Evolutionary conservation across 1,140 invertebrate genomes (phyloP), one percentile per base, ranked within the genome.

Genomic region (Drosophila nigromelanica): DNA sequence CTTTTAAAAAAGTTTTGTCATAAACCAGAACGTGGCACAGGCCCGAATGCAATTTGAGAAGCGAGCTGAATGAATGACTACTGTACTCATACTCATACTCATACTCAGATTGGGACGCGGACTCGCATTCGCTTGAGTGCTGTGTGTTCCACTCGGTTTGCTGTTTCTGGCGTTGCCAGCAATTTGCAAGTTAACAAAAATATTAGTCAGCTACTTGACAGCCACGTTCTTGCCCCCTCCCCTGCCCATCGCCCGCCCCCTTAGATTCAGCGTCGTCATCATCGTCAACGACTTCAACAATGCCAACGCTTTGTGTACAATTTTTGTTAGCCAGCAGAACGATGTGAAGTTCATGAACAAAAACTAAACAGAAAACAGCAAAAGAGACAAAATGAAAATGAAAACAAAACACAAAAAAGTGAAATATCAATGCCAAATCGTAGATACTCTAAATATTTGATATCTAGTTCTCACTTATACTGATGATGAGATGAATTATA

Each of bases 161-260:
- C 37, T 35, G 43, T 48, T 71, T 66, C 37, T 43, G 45, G 14
- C 39, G 24, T 24, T 51, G 62, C 47, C 50, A 55, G 63, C 70
- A 73, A 73, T 73, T 73, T 73, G 70, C 70, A 73, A 73, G 70
- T 68, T 73, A 73, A 68, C 54, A 66, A 61, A 73, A 80, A 77
- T 83, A 71, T 86, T 80, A 85, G 73, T 72, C 80, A 82, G 76
- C 61, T 70, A 85, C 72, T 83, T 83, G 80, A 79, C 80, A 74
- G 69, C 60, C 54, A 39, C 73, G 55, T 54, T 42, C 37, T 48
- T 18, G 10, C 30, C 37, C 12, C 18, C 11, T 27, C 39, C 21
- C 33, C 14, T 15, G 5, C 4, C 7, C 18, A 1, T n/a, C n/a
- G n/a, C 10, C 14, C 11, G 3, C 14, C 11, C 37, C 60, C 24